Evolutionary conservation across 1,140 invertebrate genomes (phyloP).

Genomic region (Phenacoccus solenopsis): DNA sequence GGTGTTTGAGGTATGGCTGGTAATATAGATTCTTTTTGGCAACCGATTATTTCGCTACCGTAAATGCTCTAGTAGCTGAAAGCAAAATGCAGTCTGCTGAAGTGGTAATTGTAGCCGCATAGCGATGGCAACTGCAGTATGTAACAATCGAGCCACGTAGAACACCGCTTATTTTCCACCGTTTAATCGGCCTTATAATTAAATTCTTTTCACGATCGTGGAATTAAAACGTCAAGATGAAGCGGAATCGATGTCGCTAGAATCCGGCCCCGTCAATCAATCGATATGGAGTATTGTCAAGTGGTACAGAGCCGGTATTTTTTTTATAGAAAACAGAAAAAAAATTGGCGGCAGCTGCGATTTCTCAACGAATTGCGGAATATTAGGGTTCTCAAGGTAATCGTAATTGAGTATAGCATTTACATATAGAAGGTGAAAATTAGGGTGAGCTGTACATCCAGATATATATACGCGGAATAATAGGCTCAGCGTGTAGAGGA

Average conservation of each 20-base stretch:
- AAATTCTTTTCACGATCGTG: background rate
- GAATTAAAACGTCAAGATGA: background rate
- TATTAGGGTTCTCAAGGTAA: background rate
- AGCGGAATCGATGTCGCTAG: background rate
- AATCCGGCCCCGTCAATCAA: no score
- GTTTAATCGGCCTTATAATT: background rate
- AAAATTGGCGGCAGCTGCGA: background rate
- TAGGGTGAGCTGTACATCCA: background rate
- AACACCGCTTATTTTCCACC: background rate
- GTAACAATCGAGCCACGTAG: no score
- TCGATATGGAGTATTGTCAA: no score
- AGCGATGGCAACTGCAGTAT: background rate
- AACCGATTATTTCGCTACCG: background rate
- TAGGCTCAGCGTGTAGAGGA: no score
- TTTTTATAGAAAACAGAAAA: no score
- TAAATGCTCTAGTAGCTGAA: no score
- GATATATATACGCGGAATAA: background rate
- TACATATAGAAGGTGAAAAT: conserved; percentile 2
- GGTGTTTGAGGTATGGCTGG: background rate
- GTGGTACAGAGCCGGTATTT: no score
- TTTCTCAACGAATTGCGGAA: background rate
- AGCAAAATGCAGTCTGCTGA: background rate
- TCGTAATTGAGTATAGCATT: background rate
- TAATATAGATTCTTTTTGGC: no score
- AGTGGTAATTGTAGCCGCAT: background rate